Evolutionary conservation across 2,888 invertebrate species (phyloP), one percentile per base, ranked within the genome.

Genomic region (Alcis repandata): DNA sequence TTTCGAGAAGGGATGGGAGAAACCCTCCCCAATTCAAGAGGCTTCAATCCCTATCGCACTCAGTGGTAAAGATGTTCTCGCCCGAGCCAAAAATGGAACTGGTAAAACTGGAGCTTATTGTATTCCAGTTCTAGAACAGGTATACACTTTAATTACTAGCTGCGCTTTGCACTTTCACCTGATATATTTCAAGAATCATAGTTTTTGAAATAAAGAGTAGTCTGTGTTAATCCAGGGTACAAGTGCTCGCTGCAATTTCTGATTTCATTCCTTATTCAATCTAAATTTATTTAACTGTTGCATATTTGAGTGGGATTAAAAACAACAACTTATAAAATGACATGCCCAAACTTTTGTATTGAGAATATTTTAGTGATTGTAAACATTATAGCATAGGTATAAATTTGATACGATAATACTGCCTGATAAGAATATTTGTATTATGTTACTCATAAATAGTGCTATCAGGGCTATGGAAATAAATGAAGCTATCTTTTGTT

Each of bases 1-100:
- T 86, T 99, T 99, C 91, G 99, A 99, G 91, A 99, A 99, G 94
- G 99, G 99, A 68, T 99, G 98, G 99, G 99, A 99, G 90, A 98
- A 98, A 92, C 99, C 99, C 61, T 99, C 99, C 70, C 99, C 99
- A 33, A 99, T 99, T 94, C 99, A 99, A 95, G 99, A 99, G 95
- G 98, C 98, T 83, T 98, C 99, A 87, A 99, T 99, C 93, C 99
- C 99, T 70, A 98, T 99, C 84, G 99, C 99, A 74, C 95, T 99
- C 79, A 97, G 98, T 83, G 99, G 99, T 82, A 97, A 98, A 93
- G 99, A 99, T 94, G 97, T 99, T 79, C 95, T 99, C 83, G 99
- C 99, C 68, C 95, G 99, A 90, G 99, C 99, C 79, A 99, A 99
- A 94, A 99, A 99, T 94, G 99, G 99, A 82, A 99, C 99, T 77